Evolutionary conservation across 1,140 invertebrate species (phyloP), one percentile per base, ranked within the genome.

Genomic region (Platyscapa corneri): DNA sequence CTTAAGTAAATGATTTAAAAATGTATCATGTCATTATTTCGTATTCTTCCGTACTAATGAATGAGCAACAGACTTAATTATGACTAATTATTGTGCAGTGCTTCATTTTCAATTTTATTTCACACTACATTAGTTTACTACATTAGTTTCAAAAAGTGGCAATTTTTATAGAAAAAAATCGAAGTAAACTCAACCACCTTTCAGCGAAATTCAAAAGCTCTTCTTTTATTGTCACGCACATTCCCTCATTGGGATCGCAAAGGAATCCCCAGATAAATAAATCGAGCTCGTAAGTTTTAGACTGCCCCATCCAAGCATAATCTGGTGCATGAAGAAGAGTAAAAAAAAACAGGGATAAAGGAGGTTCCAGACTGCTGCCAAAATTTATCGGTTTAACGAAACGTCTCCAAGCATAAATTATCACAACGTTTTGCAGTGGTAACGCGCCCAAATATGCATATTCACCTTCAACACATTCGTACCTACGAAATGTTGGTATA

Each of bases 341-440:
- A 46, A 53, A n/a, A 20, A n/a, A 32, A 16, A 18, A 23, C 5
- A 3, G 0, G 39, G 39, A 74, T 74, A 74, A 74, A 42, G 70
- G 70, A 74, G 37, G 10, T 27, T 42, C 34, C 14, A 8, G 12
- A 30, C 14, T 42, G 83, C 78, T 49, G 79, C 84, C 75, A 60
- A 86, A 86, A 86, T 86, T 82, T 86, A 86, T 86, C 64, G 80
- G 85, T 60, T 56, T 78, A 46, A 53, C 53, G 27, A 75, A 80
- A n/a, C 53, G 76, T 74, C 75, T 60, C 34, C 60, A n/a, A 5
- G 60, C 78, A 82, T 82, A 86, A 85, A 85, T 85, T 60, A 67
- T 82, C 72, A 34, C 67, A 16, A 6, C 72, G 30, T 27, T 18
- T 16, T 12, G 27, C 27, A 18, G 14, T 34, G 37, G 20, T 34